phyloP scores from a whole-genome alignment of 2,797 vertebrate genomes.

The Tokudaia muenninki region DNA sequence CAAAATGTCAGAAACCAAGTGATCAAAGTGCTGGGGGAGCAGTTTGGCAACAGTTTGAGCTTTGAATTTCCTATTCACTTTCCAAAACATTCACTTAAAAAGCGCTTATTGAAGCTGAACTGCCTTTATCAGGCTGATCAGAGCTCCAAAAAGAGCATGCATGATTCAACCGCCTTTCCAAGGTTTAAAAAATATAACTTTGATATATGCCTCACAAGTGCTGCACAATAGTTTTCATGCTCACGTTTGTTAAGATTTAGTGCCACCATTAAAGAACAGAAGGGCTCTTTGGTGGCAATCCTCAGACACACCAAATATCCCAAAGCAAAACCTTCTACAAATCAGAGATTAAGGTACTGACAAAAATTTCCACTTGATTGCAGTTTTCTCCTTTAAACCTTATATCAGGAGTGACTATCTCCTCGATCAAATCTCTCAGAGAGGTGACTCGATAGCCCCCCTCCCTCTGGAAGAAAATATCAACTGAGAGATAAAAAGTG shows the following conservation, averaged over 20 bases:
- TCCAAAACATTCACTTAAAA: conserved; percentile 91
- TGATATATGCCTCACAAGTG: conserved; percentile 89
- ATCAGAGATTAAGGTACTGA: conserved; percentile 90
- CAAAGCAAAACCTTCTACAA: conserved; percentile 91
- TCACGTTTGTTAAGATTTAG: conserved; percentile 92
- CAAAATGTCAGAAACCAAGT: conserved; percentile 88
- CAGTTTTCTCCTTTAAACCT: conserved; percentile 87
- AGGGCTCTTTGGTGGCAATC: conserved; percentile 90
- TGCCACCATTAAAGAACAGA: conserved; percentile 89
- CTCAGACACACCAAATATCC: conserved; percentile 90
- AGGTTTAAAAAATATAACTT: conserved; percentile 89
- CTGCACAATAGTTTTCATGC: conserved; percentile 90
- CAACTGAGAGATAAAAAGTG: conserved; percentile 89
- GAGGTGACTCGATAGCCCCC: conserved; percentile 78
- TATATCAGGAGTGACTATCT: conserved; percentile 87
- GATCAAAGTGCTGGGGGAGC: conserved; percentile 90
- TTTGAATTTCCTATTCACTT: conserved; percentile 90
- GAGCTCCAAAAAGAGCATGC: conserved; percentile 90
- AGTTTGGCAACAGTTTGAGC: conserved; percentile 88
- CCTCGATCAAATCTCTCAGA: conserved; percentile 87
- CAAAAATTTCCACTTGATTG: conserved; percentile 90
- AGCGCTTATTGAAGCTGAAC: conserved; percentile 90
- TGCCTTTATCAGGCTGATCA: conserved; percentile 91
- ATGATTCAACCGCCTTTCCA: conserved; percentile 90
- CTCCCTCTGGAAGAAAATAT: conserved; percentile 85